Evolutionary conservation across 2,113 vertebrate species (phyloP).

Genomic region (Vanacampus margaritifer): DNA sequence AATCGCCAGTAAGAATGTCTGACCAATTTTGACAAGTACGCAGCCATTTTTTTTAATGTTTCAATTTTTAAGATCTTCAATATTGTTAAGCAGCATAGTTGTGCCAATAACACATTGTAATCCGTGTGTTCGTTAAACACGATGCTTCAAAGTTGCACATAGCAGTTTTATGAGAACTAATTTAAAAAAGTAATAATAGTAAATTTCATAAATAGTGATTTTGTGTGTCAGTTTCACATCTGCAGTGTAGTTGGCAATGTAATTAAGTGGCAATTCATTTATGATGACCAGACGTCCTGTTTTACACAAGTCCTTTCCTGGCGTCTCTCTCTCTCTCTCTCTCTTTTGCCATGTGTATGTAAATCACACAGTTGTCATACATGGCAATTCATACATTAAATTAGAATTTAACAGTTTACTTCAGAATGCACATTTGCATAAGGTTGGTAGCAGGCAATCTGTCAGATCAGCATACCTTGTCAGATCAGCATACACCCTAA

Average conservation of each 20-base stretch:
- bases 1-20: not conserved
- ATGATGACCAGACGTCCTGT: too few relatives aligned
- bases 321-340: too few relatives aligned
- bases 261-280: not conserved
- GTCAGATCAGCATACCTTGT: too few relatives aligned
- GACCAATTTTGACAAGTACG: not conserved
- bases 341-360: too few relatives aligned
- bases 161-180: not conserved
- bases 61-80: not conserved
- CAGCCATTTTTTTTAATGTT: not conserved
- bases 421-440: too few relatives aligned
- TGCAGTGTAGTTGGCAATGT: not conserved
- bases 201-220: not conserved
- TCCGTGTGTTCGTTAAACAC: not conserved
- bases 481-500: too few relatives aligned
- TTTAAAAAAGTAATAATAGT: not conserved
- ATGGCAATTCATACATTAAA: too few relatives aligned
- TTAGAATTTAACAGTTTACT: too few relatives aligned
- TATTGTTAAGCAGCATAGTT: not conserved
- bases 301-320: too few relatives aligned
- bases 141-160: not conserved
- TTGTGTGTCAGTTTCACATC: not conserved
- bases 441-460: too few relatives aligned
- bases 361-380: too few relatives aligned
- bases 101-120: not conserved